phyloP scores from a whole-genome alignment of 2,113 vertebrate species.

The Isichthys henryi region DNA sequence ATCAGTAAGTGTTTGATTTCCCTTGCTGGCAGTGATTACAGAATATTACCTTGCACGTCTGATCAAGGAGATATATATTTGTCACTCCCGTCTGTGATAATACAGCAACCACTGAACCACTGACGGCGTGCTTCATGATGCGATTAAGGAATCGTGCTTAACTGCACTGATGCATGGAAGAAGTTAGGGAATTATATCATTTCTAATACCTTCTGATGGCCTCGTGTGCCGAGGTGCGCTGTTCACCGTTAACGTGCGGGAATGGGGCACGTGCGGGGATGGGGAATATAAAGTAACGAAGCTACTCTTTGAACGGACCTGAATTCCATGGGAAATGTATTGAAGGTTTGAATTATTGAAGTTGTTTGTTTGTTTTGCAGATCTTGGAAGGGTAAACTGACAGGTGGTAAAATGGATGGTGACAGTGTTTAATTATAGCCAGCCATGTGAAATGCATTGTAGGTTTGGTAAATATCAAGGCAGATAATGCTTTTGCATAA shows the following conservation, averaged over 20 bases:
- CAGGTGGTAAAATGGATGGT: background rate
- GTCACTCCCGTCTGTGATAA: background rate
- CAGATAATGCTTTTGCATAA: background rate
- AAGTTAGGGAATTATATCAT: background rate
- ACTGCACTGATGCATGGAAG: background rate
- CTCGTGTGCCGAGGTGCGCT: background rate
- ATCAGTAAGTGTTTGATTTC: background rate
- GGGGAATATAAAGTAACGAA: background rate
- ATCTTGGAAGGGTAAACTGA: background rate
- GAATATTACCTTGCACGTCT: background rate
- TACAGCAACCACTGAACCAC: background rate
- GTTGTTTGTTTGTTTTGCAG: background rate
- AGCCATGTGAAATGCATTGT: background rate
- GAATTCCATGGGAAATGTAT: background rate
- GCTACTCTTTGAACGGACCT: background rate
- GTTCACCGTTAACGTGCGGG: background rate
- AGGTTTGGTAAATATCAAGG: background rate
- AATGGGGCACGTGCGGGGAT: background rate
- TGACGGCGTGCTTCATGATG: background rate
- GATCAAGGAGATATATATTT: background rate
- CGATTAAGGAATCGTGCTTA: background rate
- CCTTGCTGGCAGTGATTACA: background rate
- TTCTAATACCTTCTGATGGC: background rate
- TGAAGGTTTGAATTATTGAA: background rate
- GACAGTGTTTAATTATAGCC: background rate